Base-by-base conservation (phyloP, 2,888 invertebrate genomes). In the Brachynemurus nebulosus region DNA sequence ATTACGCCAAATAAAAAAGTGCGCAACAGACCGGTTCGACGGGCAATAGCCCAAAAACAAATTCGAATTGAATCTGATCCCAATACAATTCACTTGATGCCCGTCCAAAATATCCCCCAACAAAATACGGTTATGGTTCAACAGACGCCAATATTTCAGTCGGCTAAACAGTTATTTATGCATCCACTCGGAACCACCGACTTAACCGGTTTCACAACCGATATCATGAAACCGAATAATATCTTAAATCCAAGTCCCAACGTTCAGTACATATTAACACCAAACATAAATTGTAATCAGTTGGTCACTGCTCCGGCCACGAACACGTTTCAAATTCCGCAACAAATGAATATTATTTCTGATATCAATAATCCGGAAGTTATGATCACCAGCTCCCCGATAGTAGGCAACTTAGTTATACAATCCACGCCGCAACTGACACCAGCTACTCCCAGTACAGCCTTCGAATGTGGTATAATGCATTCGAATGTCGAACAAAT, bases 291-390 rank as follows among this genome's bases (percentile, higher is more conserved):
- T 9, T 14, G 12, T 4, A 33, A 33, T 8, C 33, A 33, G 9
- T 33, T 33, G 33, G 16, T 37, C 2, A 37, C 7, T 12, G 14
- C 37, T 37, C 37, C 37, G 20, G n/a, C 12, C 52, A 73, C 73
- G 30, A 74, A 75, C 48, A 71, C 75, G 44, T 72, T 74, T 51
- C 72, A 71, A 64, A 67, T 77, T 50, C 76, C 70, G 54, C 70
- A 76, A 16, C n/a, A n/a, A 4, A 57, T 33, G 33, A 33, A 33
- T 33, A 14, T 33, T 9, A 36, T 36, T 5, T 72, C 74, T 4
- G 76, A 76, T 60, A 68, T 69, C 6, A 73, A 74, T 45, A 72
- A 75, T 4, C 65, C 76, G 52, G 67, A 76, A 3, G 68, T 76
- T 35, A 66, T 77, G 2, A 74, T 76, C 2, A 76, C 74, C 49